Evolutionary conservation across 37 sponge, comb jelly and placozoan genomes (phyloP).

Genomic region (Halisarca cf. caerulea): DNA sequence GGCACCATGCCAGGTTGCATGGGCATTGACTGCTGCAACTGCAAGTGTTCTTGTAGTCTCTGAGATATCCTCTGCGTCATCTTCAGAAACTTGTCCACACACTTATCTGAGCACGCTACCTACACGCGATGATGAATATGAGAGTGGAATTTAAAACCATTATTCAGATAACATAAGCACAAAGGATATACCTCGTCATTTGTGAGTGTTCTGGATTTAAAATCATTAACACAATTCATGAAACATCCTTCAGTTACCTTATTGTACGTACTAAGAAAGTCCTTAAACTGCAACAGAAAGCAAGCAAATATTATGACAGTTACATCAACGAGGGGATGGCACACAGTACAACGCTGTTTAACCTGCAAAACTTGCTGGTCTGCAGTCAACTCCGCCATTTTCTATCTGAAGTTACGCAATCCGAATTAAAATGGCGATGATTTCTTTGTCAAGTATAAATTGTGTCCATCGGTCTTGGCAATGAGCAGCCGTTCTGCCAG

Average conservation of each 20-base stretch:
- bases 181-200: slow-evolving; percentile 58
- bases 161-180: not conserved
- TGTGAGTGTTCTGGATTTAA: slow-evolving; percentile 69
- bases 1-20: too few relatives aligned
- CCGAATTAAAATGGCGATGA: too few relatives aligned
- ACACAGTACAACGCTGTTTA: too few relatives aligned
- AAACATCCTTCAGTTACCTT: slow-evolving; percentile 87
- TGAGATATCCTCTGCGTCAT: slow-evolving; percentile 79
- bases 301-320: not conserved
- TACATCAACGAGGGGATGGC: not conserved
- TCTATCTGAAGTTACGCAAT: too few relatives aligned
- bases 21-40: slow-evolving; percentile 44
- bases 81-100: slow-evolving; percentile 92
- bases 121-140: slow-evolving; percentile 2
- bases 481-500: too few relatives aligned
- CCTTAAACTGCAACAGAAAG: slow-evolving; percentile 78
- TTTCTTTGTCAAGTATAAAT: too few relatives aligned
- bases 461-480: too few relatives aligned
- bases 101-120: slow-evolving; percentile 64
- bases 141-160: too few relatives aligned
- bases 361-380: too few relatives aligned
- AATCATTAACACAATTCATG: slow-evolving; percentile 80
- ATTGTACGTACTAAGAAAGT: slow-evolving; percentile 86
- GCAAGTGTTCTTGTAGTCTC: slow-evolving; percentile 86
- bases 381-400: too few relatives aligned